Percentiles rank a stretch among this genome's conserved stretches.
Conservation (phyloP, 2,888 invertebrate genomes). For the Microctonus aethiopoides region DNA sequence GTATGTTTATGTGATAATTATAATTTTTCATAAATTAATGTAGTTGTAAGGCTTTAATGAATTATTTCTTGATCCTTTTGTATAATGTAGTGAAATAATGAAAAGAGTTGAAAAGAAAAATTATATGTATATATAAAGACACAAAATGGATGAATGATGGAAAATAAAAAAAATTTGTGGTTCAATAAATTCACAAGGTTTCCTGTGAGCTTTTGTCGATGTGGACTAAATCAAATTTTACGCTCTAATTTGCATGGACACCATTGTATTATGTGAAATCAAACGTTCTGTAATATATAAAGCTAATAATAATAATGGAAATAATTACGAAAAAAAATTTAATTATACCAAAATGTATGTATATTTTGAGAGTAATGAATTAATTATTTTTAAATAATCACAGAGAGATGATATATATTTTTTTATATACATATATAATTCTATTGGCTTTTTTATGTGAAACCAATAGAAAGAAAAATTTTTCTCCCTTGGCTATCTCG, state of each 20-base stretch:
- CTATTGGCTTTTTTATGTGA: background rate
- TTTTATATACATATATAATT: too few species aligned
- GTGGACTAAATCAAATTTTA: constrained; percentile 5
- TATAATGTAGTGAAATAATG: too few species aligned
- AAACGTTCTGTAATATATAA: too few species aligned
- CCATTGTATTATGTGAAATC: constrained; percentile 11
- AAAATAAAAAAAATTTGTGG: constrained; percentile 26
- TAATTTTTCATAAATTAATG: constrained; percentile 36
- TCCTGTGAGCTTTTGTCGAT: background rate
- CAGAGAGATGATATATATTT: too few species aligned
- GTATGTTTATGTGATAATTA: constrained; percentile 30
- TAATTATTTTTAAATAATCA: background rate
- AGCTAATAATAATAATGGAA: constrained; percentile 21
- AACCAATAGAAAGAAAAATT: constrained; percentile 25
- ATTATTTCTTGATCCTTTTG: background rate
- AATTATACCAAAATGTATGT: too few species aligned
- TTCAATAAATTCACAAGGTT: background rate
- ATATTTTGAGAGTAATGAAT: background rate
- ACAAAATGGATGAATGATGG: too few species aligned
- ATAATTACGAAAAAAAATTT: background rate
- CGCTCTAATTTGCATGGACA: constrained; percentile 6
- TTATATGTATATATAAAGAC: too few species aligned
- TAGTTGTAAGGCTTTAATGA: constrained; percentile 35
- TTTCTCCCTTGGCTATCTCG: constrained; percentile 36
- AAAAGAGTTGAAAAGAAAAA: too few species aligned